A percentile compares a stretch with the other conserved stretches of the same genome.
These are phyloP conservation scores for Drosophila biarmipes DNA, from an alignment of 1,140 invertebrate species.

Conservation along the genomic window DNA sequence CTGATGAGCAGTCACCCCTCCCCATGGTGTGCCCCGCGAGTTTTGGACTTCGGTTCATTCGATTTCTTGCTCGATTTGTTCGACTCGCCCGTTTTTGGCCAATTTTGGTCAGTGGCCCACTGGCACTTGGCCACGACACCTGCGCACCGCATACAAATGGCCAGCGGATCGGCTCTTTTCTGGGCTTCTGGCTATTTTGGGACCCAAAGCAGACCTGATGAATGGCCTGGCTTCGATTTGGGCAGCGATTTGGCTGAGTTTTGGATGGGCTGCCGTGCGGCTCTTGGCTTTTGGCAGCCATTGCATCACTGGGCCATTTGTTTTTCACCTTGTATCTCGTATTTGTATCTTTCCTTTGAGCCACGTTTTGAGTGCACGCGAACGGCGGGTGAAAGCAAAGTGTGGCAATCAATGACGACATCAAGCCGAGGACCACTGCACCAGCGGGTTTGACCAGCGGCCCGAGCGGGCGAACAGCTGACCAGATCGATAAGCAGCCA, in stretches of 20 bases:
- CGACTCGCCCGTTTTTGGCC: conserved; percentile 24
- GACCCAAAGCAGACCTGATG: conserved; percentile 54
- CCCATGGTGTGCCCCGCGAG: conserved; percentile 1
- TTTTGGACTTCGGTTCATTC: neutral
- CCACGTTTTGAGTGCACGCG: conserved; percentile 64
- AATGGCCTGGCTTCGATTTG: conserved; percentile 60
- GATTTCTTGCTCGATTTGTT: too few relatives aligned
- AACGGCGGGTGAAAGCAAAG: conserved; percentile 78
- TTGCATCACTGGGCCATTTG: conserved; percentile 39
- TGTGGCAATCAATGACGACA: conserved; percentile 84
- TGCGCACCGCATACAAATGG: conserved; percentile 71
- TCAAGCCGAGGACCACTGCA: conserved; percentile 54
- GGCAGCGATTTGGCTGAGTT: conserved; percentile 31
- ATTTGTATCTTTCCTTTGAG: conserved; percentile 7
- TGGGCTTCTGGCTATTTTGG: conserved; percentile 44
- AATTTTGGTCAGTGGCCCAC: conserved; percentile 79
- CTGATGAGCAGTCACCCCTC: conserved; percentile 15
- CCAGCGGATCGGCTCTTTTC: conserved; percentile 51
- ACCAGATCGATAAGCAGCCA: conserved; percentile 10
- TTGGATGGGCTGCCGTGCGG: conserved; percentile 10
- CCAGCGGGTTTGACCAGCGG: conserved; percentile 74
- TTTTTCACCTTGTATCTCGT: neutral
- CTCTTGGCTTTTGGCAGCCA: conserved; percentile 40
- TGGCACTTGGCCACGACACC: conserved; percentile 34
- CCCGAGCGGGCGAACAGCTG: conserved; percentile 55